A percentile compares a stretch with the other conserved stretches of the same genome.
phyloP scores from a whole-genome alignment of 2,797 vertebrate genomes.

The Apogon hyalosoma region DNA sequence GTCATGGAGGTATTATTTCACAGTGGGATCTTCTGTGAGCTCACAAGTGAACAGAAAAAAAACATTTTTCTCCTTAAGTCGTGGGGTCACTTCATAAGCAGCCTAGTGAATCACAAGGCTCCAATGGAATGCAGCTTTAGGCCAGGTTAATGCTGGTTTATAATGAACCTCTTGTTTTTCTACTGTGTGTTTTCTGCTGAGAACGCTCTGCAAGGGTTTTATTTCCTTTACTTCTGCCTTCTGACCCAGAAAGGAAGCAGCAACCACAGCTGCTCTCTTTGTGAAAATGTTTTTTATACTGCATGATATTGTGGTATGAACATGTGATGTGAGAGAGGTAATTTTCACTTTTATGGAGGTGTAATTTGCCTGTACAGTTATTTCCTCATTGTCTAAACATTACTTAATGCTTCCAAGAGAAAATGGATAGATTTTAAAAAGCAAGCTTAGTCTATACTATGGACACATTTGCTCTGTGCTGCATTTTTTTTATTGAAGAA shows the following conservation, averaged over 20 bases:
- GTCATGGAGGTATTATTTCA: not conserved
- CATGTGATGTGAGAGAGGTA: not conserved
- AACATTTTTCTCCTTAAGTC: constrained; percentile 19
- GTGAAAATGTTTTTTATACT: not conserved
- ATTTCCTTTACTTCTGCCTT: constrained; percentile 50
- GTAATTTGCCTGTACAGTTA: not conserved
- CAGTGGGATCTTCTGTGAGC: not conserved
- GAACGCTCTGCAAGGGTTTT: constrained; percentile 54
- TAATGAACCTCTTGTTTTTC: constrained; percentile 75
- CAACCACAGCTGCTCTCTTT: constrained; percentile 10
- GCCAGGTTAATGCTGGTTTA: constrained; percentile 46
- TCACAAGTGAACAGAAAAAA: constrained; percentile 13
- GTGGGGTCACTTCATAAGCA: constrained; percentile 48
- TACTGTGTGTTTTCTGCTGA: constrained; percentile 60
- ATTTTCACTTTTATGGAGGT: not conserved
- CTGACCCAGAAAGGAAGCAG: constrained; percentile 54
- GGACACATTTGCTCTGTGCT: too few relatives aligned
- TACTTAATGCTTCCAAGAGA: not conserved
- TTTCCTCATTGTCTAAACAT: not conserved
- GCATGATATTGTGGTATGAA: constrained; percentile 4
- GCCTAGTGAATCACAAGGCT: constrained; percentile 77
- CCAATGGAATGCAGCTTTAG: constrained; percentile 72
- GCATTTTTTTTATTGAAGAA: too few relatives aligned
- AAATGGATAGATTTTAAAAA: constrained; percentile 1
- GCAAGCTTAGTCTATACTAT: not conserved